Percentiles rank a stretch among this genome's conserved stretches.
Conservation (phyloP, 1,140 invertebrate genomes). For the Nasonia longicornis region DNA sequence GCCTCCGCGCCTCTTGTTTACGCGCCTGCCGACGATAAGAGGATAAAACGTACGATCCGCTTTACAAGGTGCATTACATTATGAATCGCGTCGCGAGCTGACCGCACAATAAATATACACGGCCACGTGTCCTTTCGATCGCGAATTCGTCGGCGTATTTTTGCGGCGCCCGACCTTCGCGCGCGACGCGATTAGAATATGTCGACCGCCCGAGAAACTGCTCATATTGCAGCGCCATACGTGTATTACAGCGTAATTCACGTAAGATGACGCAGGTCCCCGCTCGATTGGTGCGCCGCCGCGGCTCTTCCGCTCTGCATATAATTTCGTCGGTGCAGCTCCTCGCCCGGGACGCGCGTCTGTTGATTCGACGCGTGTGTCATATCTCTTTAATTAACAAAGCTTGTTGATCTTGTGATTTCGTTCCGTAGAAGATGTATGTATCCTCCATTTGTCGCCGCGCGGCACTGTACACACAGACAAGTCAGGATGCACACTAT, state of each 20-base stretch:
- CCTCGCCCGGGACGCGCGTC: too few species aligned
- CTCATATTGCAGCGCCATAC: background rate
- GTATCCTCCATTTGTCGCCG: too few species aligned
- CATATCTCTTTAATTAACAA: too few species aligned
- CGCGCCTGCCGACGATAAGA: background rate
- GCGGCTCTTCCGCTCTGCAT: constrained; percentile 24
- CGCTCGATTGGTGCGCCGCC: constrained; percentile 9
- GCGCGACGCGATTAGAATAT: constrained; percentile 31
- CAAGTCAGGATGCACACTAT: too few species aligned
- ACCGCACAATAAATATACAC: background rate
- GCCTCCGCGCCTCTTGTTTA: background rate
- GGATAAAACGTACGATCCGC: background rate
- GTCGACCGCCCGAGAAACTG: background rate
- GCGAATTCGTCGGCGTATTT: background rate
- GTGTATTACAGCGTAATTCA: background rate
- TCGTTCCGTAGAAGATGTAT: too few species aligned
- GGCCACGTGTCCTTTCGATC: background rate
- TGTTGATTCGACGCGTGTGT: background rate
- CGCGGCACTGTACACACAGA: too few species aligned
- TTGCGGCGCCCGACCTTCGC: background rate
- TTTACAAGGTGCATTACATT: background rate
- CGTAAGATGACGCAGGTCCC: constrained; percentile 3
- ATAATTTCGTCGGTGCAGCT: constrained; percentile 20
- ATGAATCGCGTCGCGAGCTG: background rate
- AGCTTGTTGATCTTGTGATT: too few species aligned